Evolutionary conservation across 2,797 vertebrate species (phyloP).

Genomic region (Parambassis ranga): DNA sequence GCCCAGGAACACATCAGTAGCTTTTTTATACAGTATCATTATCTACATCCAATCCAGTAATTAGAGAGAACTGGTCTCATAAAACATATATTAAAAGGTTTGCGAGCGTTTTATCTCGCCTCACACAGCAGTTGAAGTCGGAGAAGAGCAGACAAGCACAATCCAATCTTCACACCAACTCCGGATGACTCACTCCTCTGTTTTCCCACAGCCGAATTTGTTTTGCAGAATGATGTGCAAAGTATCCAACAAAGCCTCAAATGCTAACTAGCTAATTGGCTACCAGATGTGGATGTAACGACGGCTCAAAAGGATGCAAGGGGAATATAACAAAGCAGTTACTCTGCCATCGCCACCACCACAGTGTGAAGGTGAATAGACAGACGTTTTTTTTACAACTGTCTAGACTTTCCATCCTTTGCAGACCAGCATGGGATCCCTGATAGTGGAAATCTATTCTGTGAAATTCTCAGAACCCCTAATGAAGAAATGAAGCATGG

Average conservation of each 20-base stretch:
- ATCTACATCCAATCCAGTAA: no score
- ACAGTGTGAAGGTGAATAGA: conserved; percentile 58
- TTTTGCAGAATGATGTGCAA: no score
- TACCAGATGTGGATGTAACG: no score
- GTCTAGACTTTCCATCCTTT: conserved; percentile 59
- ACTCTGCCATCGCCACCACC: background rate
- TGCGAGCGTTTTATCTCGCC: background rate
- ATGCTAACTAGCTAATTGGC: background rate
- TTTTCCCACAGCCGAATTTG: no score
- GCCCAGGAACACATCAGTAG: no score
- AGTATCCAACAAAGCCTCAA: background rate
- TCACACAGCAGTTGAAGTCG: background rate
- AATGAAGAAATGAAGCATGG: conserved; percentile 72
- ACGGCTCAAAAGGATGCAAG: no score
- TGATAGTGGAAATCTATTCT: conserved; percentile 59
- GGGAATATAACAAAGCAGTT: background rate
- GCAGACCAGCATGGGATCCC: conserved; percentile 50
- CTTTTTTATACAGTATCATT: no score
- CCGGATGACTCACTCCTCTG: no score
- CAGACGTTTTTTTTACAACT: conserved; percentile 23
- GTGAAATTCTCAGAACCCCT: conserved; percentile 52
- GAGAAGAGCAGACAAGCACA: background rate
- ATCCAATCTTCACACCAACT: background rate
- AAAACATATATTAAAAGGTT: background rate
- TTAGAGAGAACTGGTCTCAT: no score